Evolutionary conservation across 2,113 vertebrate genomes (phyloP).

Genomic region (Herpailurus yagouaroundi): DNA sequence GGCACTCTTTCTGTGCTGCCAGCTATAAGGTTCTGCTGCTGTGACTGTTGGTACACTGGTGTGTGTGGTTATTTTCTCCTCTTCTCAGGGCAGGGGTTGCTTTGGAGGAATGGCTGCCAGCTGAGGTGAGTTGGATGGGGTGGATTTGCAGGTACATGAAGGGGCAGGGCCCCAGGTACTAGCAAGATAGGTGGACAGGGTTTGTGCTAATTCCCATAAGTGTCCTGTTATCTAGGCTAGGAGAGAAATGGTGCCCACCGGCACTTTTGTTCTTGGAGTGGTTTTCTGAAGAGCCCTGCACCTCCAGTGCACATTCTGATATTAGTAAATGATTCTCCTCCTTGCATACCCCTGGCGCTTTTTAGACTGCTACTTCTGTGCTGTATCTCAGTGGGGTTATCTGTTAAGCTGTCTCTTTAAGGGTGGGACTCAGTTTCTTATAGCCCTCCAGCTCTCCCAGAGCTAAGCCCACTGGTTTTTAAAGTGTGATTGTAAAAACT

Average conservation of each 20-base stretch:
- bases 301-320: background rate
- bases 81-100: background rate
- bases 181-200: background rate
- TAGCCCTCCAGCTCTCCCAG: background rate
- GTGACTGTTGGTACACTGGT: background rate
- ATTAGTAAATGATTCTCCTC: background rate
- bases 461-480: background rate
- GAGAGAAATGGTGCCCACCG: background rate
- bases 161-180: background rate
- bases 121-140: background rate
- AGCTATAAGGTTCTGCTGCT: background rate
- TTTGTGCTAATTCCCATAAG: background rate
- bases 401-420: background rate
- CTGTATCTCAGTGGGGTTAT: background rate
- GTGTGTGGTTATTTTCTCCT: background rate
- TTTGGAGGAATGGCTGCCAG: background rate
- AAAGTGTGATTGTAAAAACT: background rate
- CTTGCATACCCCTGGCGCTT: background rate
- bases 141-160: background rate
- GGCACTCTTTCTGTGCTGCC: background rate
- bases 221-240: background rate
- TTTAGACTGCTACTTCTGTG: background rate
- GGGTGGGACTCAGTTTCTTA: background rate
- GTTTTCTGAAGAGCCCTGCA: background rate
- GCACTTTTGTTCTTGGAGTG: background rate